A percentile compares a stretch with the other conserved stretches of the same genome.
Conservation (phyloP, 2,797 vertebrate genomes). For the Enteromius paludinosus region DNA sequence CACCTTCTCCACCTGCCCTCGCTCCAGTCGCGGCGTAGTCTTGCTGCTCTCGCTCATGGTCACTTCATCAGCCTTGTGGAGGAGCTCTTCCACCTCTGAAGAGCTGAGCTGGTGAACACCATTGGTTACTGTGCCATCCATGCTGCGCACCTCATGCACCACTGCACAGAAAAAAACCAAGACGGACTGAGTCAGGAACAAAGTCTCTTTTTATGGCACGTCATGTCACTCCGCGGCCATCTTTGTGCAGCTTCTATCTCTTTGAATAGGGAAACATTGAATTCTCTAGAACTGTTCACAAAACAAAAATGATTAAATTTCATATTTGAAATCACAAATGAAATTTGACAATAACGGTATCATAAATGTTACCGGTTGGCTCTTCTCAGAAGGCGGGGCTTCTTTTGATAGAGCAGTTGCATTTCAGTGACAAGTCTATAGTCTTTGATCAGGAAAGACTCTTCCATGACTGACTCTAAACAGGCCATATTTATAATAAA, state of each 20-base stretch:
- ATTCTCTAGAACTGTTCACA: too few species aligned
- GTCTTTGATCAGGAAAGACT: neutral
- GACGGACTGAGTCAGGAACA: neutral
- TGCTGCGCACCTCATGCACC: conserved; percentile 87
- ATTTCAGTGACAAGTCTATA: too few species aligned
- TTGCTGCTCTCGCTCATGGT: conserved; percentile 73
- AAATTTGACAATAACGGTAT: too few species aligned
- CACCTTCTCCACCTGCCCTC: conserved; percentile 44
- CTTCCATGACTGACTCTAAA: neutral
- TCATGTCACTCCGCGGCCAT: too few species aligned
- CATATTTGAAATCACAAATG: too few species aligned
- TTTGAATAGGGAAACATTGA: too few species aligned
- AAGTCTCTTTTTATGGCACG: too few species aligned
- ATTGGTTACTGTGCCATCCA: conserved; percentile 77
- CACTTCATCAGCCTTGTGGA: conserved; percentile 90
- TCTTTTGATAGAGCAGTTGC: too few species aligned
- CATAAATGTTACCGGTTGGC: too few species aligned
- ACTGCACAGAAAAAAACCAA: conserved; percentile 72
- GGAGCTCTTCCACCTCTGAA: conserved; percentile 90
- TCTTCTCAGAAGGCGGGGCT: too few species aligned
- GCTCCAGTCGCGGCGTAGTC: conserved; percentile 17
- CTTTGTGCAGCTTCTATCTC: too few species aligned
- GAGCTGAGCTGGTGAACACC: conserved; percentile 87
- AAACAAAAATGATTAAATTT: too few species aligned
- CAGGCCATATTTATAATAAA: neutral